A percentile compares a stretch with the other conserved stretches of the same genome.
Evolutionary conservation across 2,113 vertebrate species (phyloP).

Genomic region (Percopsis transmontana): DNA sequence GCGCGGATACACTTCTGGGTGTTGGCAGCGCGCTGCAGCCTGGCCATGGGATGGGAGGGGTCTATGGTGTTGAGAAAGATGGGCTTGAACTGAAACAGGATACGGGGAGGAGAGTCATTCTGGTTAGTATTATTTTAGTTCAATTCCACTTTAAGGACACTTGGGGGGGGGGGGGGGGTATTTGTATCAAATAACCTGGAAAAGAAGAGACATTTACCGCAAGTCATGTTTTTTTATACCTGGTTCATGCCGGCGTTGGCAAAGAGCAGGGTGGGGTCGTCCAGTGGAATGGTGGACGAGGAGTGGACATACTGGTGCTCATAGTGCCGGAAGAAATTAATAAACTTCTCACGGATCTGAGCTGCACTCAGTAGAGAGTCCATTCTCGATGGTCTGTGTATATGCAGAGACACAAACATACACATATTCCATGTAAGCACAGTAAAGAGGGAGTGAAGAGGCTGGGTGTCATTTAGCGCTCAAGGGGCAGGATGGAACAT

Average conservation of each 20-base stretch:
- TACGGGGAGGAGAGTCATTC: background rate
- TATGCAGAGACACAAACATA: background rate
- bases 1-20: constrained; percentile 98
- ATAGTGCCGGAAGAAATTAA: constrained; percentile 88
- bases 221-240: constrained; percentile 69
- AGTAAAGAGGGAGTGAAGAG: background rate
- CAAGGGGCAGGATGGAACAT: too few species aligned
- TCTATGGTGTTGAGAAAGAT: constrained; percentile 98
- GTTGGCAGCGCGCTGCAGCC: constrained; percentile 90
- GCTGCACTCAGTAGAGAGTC: constrained; percentile 82
- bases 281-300: constrained; percentile 88
- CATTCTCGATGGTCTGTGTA: constrained; percentile 77
- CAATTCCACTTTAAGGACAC: too few species aligned
- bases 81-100: constrained; percentile 87
- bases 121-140: too few species aligned
- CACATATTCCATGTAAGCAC: constrained; percentile 4
- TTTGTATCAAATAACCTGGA: too few species aligned
- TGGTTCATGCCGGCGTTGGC: constrained; percentile 99
- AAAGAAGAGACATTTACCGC: background rate
- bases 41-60: constrained; percentile 93
- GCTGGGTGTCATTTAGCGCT: too few species aligned
- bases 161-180: too few species aligned
- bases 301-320: constrained; percentile 94
- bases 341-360: constrained; percentile 92
- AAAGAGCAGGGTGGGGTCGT: constrained; percentile 96